Evolutionary conservation across 2,888 invertebrate genomes (phyloP), one percentile per base, ranked within the genome.

Genomic region (Drosophila peninsularis): DNA sequence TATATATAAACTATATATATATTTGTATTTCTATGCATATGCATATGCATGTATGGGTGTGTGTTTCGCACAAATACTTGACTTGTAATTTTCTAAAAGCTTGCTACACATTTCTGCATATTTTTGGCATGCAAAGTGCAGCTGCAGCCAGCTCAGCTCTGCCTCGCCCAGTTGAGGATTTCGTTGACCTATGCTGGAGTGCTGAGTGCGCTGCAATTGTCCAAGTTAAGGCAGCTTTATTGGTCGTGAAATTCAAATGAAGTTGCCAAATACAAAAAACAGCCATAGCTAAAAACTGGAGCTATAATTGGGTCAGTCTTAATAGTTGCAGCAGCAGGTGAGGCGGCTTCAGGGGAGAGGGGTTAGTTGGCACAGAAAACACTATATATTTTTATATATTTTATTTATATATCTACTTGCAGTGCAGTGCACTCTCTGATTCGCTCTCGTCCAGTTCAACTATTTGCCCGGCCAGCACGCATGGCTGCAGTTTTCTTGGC

Each of bases 21-120:
- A 52, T 24, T 21, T 36, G 32, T 27, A 47, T 19, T 30, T 52
- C 27, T 32, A 42, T 32, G 44, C 37, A 74, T 34, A 53, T 30
- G 11, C n/a, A 57, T n/a, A 55, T 39, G 45, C 13, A 47, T 17
- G 27, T 39, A 14, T 21, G 5, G 30, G 30, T 61, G 30, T 49
- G 24, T 57, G 42, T 44, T n/a, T n/a, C n/a, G 19, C 50, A 56
- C 62, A 69, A 78, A 71, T 62, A 68, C 71, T 89, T 77, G 78
- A 81, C 78, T 82, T 89, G 89, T 82, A 89, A 89, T 87, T 82
- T 89, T 89, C 69, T 89, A 78, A 82, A 87, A 89, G 88, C 88
- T 87, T 83, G 67, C 77, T 79, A 71, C 63, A 60, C 53, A 80
- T 66, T 83, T 76, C 84, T 78, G 84, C 78, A 84, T 89, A 81